Conservation (phyloP, 2,797 vertebrate genomes). For the Clarias fuscus region DNA sequence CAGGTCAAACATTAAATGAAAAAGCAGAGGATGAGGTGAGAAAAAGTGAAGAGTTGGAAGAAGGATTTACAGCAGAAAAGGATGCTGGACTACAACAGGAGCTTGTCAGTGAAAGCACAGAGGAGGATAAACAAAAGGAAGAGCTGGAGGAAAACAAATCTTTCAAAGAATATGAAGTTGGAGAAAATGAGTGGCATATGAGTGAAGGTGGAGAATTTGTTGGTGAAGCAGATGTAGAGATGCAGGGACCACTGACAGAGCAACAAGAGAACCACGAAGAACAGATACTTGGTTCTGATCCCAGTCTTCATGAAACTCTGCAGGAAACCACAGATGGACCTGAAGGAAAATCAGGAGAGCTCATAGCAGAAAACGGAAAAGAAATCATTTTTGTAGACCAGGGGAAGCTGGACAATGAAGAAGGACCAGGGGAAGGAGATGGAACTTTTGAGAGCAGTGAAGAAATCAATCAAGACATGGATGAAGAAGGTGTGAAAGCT, state of each 20-base stretch:
- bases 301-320: neutral
- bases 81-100: neutral
- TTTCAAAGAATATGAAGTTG: accelerated
- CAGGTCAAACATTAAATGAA: neutral
- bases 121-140: constrained; percentile 26
- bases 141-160: neutral
- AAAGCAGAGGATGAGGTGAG: constrained; percentile 47
- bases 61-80: neutral
- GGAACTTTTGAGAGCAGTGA: constrained; percentile 43
- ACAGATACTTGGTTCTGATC: constrained; percentile 19
- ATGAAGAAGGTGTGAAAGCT: neutral
- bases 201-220: constrained; percentile 11
- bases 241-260: constrained; percentile 25
- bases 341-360: constrained; percentile 24
- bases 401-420: constrained; percentile 10
- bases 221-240: constrained; percentile 3
- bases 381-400: neutral
- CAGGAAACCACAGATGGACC: constrained; percentile 19
- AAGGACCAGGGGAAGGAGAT: constrained; percentile 58
- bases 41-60: constrained; percentile 54
- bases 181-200: constrained; percentile 25
- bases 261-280: constrained; percentile 16
- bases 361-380: constrained; percentile 27
- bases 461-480: neutral
- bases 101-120: neutral